phyloP scores from a whole-genome alignment of 2,113 vertebrate genomes.

The Cromileptes altivelis region DNA sequence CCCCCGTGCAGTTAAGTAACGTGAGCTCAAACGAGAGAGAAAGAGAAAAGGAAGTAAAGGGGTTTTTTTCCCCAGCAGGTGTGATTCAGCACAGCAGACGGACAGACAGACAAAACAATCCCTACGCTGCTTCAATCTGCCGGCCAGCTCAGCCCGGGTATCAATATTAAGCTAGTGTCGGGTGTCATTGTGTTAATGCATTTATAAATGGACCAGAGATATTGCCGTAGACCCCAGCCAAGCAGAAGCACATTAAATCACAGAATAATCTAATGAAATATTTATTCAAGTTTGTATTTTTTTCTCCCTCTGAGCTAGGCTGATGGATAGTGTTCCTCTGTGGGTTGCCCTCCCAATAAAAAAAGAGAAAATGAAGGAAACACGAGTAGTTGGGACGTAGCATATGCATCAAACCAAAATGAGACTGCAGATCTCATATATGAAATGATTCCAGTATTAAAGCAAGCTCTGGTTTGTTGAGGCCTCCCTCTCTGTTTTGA shows the following conservation, averaged over 20 bases:
- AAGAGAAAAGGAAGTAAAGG: background rate
- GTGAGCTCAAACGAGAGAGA: constrained; percentile 20
- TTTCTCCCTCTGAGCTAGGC: constrained; percentile 38
- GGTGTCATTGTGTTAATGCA: constrained; percentile 80
- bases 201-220: constrained; percentile 79
- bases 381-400: constrained; percentile 11
- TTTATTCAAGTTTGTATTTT: constrained; percentile 81
- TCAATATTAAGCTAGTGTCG: constrained; percentile 74
- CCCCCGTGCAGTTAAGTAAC: constrained; percentile 27
- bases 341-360: constrained; percentile 42
- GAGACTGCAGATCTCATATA: constrained; percentile 17
- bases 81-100: constrained; percentile 61
- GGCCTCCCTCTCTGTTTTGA: constrained; percentile 30
- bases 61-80: constrained; percentile 15
- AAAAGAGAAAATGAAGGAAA: constrained; percentile 34
- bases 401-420: constrained; percentile 19
- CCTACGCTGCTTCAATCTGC: constrained; percentile 43
- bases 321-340: constrained; percentile 65
- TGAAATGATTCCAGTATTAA: constrained; percentile 46
- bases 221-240: constrained; percentile 76
- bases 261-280: constrained; percentile 83
- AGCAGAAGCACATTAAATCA: constrained; percentile 81
- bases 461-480: constrained; percentile 22
- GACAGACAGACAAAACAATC: constrained; percentile 55
- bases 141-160: constrained; percentile 43